Percentiles rank a stretch among this genome's conserved stretches.
Evolutionary conservation across 1,140 invertebrate species (phyloP).

Genomic region (Melanaphis sacchari): DNA sequence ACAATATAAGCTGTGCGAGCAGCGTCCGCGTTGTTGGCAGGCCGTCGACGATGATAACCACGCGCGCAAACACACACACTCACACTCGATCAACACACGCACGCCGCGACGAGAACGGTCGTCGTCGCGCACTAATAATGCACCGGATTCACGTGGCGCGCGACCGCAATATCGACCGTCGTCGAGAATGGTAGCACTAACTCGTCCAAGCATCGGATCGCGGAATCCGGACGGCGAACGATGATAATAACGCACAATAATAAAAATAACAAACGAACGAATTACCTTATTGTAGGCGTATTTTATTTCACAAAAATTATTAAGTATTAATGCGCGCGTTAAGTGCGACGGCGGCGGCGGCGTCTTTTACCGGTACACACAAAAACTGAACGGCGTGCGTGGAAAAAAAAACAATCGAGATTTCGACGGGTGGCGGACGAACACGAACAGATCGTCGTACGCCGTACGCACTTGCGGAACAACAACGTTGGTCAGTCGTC

Average conservation of each 20-base stretch:
- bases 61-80: conserved; percentile 7
- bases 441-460: not conserved
- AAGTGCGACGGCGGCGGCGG: conserved; percentile 10
- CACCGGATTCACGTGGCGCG: conserved; percentile 19
- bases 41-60: conserved; percentile 22
- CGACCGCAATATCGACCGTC: conserved; percentile 2
- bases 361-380: conserved; percentile 30
- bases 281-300: not conserved
- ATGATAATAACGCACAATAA: too few species aligned
- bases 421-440: not conserved
- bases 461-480: conserved; percentile 18
- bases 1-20: not conserved
- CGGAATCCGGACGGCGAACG: not conserved
- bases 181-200: conserved; percentile 5
- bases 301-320: not conserved
- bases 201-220: conserved; percentile 31
- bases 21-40: conserved; percentile 8
- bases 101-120: not conserved
- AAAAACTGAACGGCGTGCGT: not conserved
- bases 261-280: not conserved
- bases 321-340: not conserved
- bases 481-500: conserved; percentile 41
- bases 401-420: not conserved
- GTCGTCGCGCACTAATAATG: not conserved
- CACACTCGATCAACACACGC: not conserved